A percentile compares a stretch with the other conserved stretches of the same genome.
phyloP scores from a whole-genome alignment of 1,140 invertebrate species.

The Drosophila punjabiensis region DNA sequence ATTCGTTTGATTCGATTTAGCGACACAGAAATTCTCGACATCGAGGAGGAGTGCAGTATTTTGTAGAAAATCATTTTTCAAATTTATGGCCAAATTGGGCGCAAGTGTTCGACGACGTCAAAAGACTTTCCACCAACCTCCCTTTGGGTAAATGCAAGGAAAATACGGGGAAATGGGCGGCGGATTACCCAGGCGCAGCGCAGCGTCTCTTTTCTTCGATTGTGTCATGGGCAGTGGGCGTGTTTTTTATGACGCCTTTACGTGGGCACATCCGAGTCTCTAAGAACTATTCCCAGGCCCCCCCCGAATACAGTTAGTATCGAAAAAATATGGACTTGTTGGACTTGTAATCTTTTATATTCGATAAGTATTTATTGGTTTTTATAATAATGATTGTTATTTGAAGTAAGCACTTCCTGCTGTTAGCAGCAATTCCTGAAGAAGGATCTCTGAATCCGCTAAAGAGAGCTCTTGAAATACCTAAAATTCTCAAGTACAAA shows the following conservation, averaged over 20 bases:
- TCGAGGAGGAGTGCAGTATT: slow-evolving; percentile 33
- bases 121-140: slow-evolving; percentile 21
- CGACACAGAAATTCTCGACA: slow-evolving; percentile 54
- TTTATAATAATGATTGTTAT: background rate
- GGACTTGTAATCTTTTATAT: background rate
- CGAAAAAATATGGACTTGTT: background rate
- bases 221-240: slow-evolving; percentile 46
- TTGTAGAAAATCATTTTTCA: slow-evolving; percentile 68
- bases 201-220: slow-evolving; percentile 19
- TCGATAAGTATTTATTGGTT: too few species aligned
- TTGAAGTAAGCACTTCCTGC: too few species aligned
- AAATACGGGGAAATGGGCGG: slow-evolving; percentile 30
- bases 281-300: slow-evolving; percentile 32
- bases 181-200: slow-evolving; percentile 38
- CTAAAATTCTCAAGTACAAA: background rate
- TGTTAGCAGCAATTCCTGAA: background rate
- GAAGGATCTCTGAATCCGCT: background rate
- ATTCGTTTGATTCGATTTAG: slow-evolving; percentile 47
- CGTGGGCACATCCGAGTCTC: slow-evolving; percentile 17
- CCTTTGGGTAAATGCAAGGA: background rate
- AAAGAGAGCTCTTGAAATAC: background rate
- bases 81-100: slow-evolving; percentile 82
- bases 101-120: slow-evolving; percentile 64
- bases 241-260: slow-evolving; percentile 45
- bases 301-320: slow-evolving; percentile 14